Evolutionary conservation across 2,797 vertebrate genomes (phyloP), one percentile per base, ranked within the genome.

Genomic region (Danio albolineatus): DNA sequence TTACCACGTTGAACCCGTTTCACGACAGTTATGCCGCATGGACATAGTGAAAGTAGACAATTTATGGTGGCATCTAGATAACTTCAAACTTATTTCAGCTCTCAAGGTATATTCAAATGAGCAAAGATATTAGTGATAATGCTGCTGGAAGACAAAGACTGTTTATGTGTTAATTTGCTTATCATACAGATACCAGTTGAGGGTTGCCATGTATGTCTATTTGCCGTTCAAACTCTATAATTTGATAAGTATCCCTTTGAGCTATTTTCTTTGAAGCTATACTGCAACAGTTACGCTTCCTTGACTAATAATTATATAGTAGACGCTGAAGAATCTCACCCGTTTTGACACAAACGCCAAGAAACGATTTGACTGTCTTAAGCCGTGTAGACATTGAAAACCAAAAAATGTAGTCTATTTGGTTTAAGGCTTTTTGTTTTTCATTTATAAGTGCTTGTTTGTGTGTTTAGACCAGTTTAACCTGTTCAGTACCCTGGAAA

Each of bases 381-480:
- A 73, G 51, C 48, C 10, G 73, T 65, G 57, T 17, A 53, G 66
- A 64, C 49, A 54, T 2, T 41, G 7, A 41, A 49, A 53, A 70
- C n/a, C 2, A 38, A 54, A 46, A 72, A 62, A 46, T 56, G 7
- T 28, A 10, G 56, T 53, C 78, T 10, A 13, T 67, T 72, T 39
- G 69, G 75, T 82, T 84, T 43, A 44, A 28, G 41, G 60, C 81
- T 81, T 79, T 79, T 53, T 74, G 41, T 82, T 76, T 70, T 43
- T 76, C 46, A 16, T 70, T 48, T 62, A 57, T 51, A 81, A 64
- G 54, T 77, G 67, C 56, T 73, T 87, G 80, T 86, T 88, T 85
- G 67, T 87, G 85, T 78, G 76, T 87, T 86, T 82, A 66, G 82
- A 93, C 92, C 90, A 85, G 92, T 90, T 87, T 12, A 76, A 90